A percentile compares a stretch with the other conserved stretches of the same genome.
Evolutionary conservation across 2,888 invertebrate species (phyloP).

Genomic region (Brachycybe producta): DNA sequence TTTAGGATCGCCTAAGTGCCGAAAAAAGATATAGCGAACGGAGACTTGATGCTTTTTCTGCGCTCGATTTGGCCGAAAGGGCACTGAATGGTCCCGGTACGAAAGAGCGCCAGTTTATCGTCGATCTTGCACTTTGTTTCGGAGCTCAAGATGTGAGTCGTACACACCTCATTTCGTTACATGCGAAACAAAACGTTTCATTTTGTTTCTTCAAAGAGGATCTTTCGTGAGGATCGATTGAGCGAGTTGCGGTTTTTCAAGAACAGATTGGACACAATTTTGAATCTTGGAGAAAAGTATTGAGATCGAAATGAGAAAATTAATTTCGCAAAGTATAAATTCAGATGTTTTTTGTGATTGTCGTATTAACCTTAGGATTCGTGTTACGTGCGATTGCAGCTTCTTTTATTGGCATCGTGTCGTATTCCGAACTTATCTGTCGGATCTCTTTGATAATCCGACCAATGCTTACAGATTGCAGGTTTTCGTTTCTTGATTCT

Average conservation of each 20-base stretch:
- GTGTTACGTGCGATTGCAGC: constrained; percentile 54
- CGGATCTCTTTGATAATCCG: constrained; percentile 53
- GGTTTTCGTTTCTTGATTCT: constrained; percentile 27
- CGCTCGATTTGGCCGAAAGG: constrained; percentile 21
- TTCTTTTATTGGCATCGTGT: constrained; percentile 71
- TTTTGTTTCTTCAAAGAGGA: constrained; percentile 26
- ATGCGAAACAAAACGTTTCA: constrained; percentile 1
- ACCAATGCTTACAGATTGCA: constrained; percentile 49
- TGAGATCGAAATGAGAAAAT: neutral
- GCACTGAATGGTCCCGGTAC: constrained; percentile 32
- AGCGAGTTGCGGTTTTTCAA: constrained; percentile 47
- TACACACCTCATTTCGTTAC: too few species aligned
- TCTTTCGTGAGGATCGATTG: constrained; percentile 48
- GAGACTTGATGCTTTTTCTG: constrained; percentile 22
- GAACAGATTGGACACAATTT: constrained; percentile 50
- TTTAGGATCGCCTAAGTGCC: constrained; percentile 22
- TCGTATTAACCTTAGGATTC: constrained; percentile 35
- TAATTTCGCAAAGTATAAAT: neutral
- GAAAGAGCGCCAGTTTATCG: constrained; percentile 48
- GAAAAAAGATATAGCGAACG: constrained; percentile 24
- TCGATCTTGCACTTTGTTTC: constrained; percentile 53
- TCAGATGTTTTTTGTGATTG: neutral
- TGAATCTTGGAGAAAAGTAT: constrained; percentile 37
- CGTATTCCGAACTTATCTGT: constrained; percentile 59
- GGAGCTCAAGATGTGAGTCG: constrained; percentile 47